Percentiles rank a stretch among this genome's conserved stretches.
Conservation (phyloP, 2,888 invertebrate species). For the Ennomos quercinarius region DNA sequence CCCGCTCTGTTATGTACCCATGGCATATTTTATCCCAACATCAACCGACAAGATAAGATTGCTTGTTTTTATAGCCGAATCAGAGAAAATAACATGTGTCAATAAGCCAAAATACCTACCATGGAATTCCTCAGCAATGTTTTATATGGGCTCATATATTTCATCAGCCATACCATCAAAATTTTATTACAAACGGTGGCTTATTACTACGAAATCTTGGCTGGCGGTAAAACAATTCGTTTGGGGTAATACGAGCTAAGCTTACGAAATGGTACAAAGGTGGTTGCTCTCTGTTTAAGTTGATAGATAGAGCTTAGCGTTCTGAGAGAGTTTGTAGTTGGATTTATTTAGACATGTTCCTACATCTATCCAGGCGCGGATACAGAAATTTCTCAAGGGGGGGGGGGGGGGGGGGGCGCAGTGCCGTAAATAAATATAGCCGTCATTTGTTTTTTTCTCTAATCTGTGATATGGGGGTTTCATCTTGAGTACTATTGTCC, state of each 20-base stretch:
- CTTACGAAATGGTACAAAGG: constrained; percentile 24
- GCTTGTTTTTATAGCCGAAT: constrained; percentile 69
- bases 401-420: no score
- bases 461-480: no score
- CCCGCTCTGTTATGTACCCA: constrained; percentile 27
- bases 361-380: no score
- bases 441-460: no score
- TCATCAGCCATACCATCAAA: constrained; percentile 63
- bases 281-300: constrained; percentile 24
- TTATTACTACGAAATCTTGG: constrained; percentile 41
- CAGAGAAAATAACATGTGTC: constrained; percentile 73
- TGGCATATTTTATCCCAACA: constrained; percentile 62
- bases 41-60: constrained; percentile 66
- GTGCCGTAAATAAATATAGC: no score
- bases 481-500: no score
- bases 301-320: constrained; percentile 12
- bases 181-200: constrained; percentile 59
- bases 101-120: constrained; percentile 58
- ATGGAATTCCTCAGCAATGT: constrained; percentile 63
- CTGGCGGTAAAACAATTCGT: constrained; percentile 32
- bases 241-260: constrained; percentile 23
- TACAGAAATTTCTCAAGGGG: no score
- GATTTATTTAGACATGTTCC: background rate
- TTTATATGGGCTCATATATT: constrained; percentile 60
- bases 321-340: constrained; percentile 3